Evolutionary conservation across 1,140 invertebrate species (phyloP).

Genomic region (Zaprionus africanus): DNA sequence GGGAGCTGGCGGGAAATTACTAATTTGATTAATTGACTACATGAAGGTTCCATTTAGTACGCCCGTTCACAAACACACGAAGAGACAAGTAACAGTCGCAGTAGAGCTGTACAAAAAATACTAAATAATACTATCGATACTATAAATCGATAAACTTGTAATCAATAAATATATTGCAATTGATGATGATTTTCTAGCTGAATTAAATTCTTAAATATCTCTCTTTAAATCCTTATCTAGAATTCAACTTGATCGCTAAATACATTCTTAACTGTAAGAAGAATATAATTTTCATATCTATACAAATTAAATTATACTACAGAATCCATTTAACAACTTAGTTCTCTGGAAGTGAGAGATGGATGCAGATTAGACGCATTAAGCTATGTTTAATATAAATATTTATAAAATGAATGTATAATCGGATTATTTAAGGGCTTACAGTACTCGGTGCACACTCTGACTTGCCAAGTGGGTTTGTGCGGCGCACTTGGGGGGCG

Average conservation of each 20-base stretch:
- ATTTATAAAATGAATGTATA: slow-evolving; percentile 1
- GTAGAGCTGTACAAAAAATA: too few species aligned
- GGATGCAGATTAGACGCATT: not conserved
- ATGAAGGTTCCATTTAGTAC: slow-evolving; percentile 24
- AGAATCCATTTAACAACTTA: not conserved
- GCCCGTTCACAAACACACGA: slow-evolving; percentile 3
- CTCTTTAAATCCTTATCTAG: too few species aligned
- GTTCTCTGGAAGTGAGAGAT: not conserved
- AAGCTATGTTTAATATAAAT: not conserved
- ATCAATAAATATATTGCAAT: too few species aligned
- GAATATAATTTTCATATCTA: too few species aligned
- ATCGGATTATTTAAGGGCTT: slow-evolving; percentile 3
- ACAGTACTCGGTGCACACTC: not conserved
- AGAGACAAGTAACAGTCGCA: not conserved
- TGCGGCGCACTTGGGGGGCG: not conserved
- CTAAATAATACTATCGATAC: too few species aligned
- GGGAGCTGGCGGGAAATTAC: not conserved
- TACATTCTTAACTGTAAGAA: too few species aligned
- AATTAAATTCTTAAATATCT: too few species aligned
- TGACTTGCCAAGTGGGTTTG: not conserved
- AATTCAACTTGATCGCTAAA: too few species aligned
- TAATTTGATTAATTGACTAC: slow-evolving; percentile 40
- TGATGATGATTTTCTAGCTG: too few species aligned
- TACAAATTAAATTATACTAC: too few species aligned
- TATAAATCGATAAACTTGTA: too few species aligned